These are phyloP conservation scores for Pteronura brasiliensis DNA, from an alignment of 2,113 vertebrate genomes.

Conservation along the genomic window DNA sequence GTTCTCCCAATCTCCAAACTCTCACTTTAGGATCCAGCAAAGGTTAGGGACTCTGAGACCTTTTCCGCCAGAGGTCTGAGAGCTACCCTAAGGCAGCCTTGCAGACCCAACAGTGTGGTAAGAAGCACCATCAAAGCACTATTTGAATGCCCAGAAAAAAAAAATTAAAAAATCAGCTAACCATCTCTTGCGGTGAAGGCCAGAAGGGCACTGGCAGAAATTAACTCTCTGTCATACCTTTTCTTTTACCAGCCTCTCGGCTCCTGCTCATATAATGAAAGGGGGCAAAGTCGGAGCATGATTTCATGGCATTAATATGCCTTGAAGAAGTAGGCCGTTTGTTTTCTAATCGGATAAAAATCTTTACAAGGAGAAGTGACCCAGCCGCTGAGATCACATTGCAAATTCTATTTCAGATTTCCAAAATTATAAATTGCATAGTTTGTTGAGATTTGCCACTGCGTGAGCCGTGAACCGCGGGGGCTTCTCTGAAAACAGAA, in stretches of 20 bases:
- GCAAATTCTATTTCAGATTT: slow-evolving; percentile 51
- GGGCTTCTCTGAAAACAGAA: slow-evolving; percentile 53
- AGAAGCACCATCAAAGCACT: neutral
- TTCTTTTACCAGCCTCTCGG: neutral
- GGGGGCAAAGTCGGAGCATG: slow-evolving; percentile 12
- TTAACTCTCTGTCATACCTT: slow-evolving; percentile 13
- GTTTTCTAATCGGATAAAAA: slow-evolving; percentile 57
- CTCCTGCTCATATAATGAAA: neutral
- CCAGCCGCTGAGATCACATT: slow-evolving; percentile 44
- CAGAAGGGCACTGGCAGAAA: slow-evolving; percentile 38
- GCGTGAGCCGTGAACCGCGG: slow-evolving; percentile 19
- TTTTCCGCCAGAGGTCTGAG: neutral
- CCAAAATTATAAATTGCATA: slow-evolving; percentile 50
- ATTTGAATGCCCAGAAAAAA: neutral
- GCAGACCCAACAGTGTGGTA: neutral
- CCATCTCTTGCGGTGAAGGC: neutral
- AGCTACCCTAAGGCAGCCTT: neutral
- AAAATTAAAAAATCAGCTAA: neutral
- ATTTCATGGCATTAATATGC: slow-evolving; percentile 44
- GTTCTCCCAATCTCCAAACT: slow-evolving; percentile 20
- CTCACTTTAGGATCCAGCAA: neutral
- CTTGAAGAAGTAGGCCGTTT: slow-evolving; percentile 60
- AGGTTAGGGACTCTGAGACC: neutral
- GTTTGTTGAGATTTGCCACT: neutral
- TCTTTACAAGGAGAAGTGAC: neutral